Percentiles rank a stretch among this genome's conserved stretches.
phyloP scores from a whole-genome alignment of 2,888 invertebrate species.

The Anagyrus pseudococci region DNA sequence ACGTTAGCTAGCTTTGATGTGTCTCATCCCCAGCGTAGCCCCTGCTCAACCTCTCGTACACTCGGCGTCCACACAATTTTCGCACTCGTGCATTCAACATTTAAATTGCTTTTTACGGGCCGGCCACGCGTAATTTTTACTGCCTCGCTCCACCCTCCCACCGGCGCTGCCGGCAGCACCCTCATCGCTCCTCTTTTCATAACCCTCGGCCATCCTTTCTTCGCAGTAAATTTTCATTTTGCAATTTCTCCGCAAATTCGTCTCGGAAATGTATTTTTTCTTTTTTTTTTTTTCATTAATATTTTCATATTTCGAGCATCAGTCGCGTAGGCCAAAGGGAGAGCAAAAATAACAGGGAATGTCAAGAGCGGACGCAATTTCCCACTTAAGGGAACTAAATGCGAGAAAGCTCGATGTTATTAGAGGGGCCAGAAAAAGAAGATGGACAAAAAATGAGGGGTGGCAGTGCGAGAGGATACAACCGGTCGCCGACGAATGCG shows the following conservation, averaged over 20 bases:
- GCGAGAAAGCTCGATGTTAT: too few species aligned
- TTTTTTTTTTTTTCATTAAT: too few species aligned
- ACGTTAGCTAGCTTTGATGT: background rate
- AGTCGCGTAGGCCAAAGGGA: too few species aligned
- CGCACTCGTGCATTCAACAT: background rate
- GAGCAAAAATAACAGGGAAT: background rate
- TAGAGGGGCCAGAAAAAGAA: too few species aligned
- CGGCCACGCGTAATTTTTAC: background rate
- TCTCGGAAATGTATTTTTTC: too few species aligned
- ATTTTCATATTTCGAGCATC: too few species aligned
- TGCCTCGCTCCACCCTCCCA: background rate
- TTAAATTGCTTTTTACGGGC: background rate
- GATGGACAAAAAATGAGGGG: background rate
- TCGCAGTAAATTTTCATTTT: background rate
- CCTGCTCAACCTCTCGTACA: too few species aligned
- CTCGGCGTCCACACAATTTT: background rate
- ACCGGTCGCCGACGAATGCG: background rate
- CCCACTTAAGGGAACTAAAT: background rate
- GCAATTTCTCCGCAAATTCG: background rate
- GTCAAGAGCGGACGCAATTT: background rate
- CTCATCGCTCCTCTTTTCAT: background rate
- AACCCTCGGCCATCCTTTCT: too few species aligned
- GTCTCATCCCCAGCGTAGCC: background rate
- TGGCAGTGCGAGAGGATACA: background rate
- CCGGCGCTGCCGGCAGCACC: background rate